phyloP scores from a whole-genome alignment of 92 coral and sea anemone species.

The Muricea muricata region DNA sequence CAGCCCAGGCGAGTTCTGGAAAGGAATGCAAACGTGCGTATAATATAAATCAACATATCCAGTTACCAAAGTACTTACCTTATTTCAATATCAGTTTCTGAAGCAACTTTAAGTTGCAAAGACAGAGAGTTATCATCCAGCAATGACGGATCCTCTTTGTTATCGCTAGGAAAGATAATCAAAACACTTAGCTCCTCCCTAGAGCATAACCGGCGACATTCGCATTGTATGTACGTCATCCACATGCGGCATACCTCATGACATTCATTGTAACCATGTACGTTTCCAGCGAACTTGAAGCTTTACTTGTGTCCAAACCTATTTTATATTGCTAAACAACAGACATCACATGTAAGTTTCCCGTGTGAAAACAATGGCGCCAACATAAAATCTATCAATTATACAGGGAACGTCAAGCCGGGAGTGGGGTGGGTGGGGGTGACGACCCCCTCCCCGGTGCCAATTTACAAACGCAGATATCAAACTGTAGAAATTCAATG shows the following conservation, averaged over 20 bases:
- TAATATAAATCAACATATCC: background rate
- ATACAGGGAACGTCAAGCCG: too few species aligned
- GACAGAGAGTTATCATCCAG: conserved; percentile 62
- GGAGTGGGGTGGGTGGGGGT: too few species aligned
- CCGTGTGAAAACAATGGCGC: too few species aligned
- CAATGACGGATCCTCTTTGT: conserved; percentile 64
- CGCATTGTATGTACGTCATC: too few species aligned
- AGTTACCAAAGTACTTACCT: conserved; percentile 70
- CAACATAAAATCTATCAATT: too few species aligned
- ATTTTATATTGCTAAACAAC: conserved; percentile 4
- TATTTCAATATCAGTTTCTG: conserved; percentile 82
- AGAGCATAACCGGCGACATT: too few species aligned
- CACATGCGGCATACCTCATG: conserved; percentile 28
- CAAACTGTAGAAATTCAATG: too few species aligned
- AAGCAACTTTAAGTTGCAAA: conserved; percentile 81
- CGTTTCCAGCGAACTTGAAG: conserved; percentile 64
- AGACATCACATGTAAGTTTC: background rate
- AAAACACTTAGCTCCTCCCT: background rate
- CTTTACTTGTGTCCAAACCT: conserved; percentile 41
- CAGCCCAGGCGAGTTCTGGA: too few species aligned
- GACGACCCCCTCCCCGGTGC: too few species aligned
- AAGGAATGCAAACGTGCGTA: too few species aligned
- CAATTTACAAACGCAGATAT: too few species aligned
- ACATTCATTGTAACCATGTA: conserved; percentile 61
- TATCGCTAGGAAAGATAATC: conserved; percentile 47